Evolutionary conservation across 2,888 invertebrate genomes (phyloP).

Genomic region (Sabatieria punctata): DNA sequence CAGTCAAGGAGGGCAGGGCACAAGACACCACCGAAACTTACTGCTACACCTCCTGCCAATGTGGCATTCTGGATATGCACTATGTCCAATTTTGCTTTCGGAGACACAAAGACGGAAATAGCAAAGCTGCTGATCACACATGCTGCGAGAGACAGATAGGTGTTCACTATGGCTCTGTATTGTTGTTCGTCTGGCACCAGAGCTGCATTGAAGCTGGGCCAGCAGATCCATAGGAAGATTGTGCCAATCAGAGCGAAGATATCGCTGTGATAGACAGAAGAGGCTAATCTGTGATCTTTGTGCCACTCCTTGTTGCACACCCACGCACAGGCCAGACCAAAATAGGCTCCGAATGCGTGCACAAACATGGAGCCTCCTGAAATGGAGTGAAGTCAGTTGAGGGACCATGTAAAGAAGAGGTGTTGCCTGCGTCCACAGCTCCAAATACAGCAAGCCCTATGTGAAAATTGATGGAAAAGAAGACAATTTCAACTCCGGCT

Average conservation of each 20-base stretch:
- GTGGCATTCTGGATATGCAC: conserved; percentile 39
- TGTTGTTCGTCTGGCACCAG: conserved; percentile 23
- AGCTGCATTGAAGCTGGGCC: conserved; percentile 78
- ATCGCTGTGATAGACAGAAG: conserved; percentile 62
- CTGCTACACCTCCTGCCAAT: conserved; percentile 37
- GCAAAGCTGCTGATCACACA: conserved; percentile 66
- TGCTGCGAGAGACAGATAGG: conserved; percentile 67
- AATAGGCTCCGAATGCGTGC: conserved; percentile 92
- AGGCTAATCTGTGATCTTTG: conserved; percentile 44
- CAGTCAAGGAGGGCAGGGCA: too few relatives aligned
- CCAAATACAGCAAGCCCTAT: too few relatives aligned
- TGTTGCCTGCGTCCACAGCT: too few relatives aligned
- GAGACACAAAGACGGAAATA: conserved; percentile 54
- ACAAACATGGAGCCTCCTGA: conserved; percentile 89
- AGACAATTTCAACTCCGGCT: too few relatives aligned
- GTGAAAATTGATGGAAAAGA: too few relatives aligned
- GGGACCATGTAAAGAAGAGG: too few relatives aligned
- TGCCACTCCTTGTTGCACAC: conserved; percentile 40
- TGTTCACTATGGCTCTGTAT: conserved; percentile 78
- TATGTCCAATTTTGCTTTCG: conserved; percentile 23
- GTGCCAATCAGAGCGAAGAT: conserved; percentile 85
- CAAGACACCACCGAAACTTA: too few relatives aligned
- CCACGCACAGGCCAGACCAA: conserved; percentile 68
- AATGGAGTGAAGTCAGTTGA: too few relatives aligned
- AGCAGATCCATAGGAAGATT: conserved; percentile 78